A percentile compares a stretch with the other conserved stretches of the same genome.
Conservation (phyloP, 2,888 invertebrate species). For the Globia sparganii region DNA sequence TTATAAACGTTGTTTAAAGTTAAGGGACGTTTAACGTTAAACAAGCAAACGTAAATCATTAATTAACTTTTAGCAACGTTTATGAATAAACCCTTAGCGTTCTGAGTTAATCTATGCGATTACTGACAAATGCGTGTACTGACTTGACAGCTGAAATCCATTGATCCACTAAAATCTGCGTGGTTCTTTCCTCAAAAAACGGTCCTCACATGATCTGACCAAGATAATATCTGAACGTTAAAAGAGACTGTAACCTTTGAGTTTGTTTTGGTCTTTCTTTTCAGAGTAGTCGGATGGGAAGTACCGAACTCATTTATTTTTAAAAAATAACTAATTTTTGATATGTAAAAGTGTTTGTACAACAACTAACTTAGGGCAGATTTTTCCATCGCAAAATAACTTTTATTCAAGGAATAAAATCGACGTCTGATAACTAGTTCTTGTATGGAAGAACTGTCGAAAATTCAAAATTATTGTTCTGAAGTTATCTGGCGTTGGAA, state of each 20-base stretch:
- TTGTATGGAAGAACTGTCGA: too few species aligned
- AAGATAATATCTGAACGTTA: neutral
- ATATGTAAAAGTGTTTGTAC: neutral
- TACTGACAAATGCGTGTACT: neutral
- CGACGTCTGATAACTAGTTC: too few species aligned
- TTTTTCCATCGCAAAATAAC: too few species aligned
- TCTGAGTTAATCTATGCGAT: neutral
- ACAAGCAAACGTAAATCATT: neutral
- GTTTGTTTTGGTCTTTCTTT: neutral
- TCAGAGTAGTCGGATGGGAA: neutral
- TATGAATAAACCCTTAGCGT: neutral
- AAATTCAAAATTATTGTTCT: too few species aligned
- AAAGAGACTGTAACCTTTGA: neutral
- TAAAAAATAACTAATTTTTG: neutral
- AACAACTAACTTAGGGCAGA: too few species aligned
- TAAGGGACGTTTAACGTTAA: neutral
- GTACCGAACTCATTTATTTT: neutral
- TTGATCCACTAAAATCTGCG: neutral
- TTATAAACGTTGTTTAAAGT: neutral
- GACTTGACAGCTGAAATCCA: neutral
- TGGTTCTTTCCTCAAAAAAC: neutral
- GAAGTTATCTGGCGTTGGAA: too few species aligned
- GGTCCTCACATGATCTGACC: neutral
- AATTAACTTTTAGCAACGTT: neutral
- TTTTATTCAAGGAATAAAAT: too few species aligned